phyloP scores from a whole-genome alignment of 2,113 vertebrate species.

The Ceyx margarethae region DNA sequence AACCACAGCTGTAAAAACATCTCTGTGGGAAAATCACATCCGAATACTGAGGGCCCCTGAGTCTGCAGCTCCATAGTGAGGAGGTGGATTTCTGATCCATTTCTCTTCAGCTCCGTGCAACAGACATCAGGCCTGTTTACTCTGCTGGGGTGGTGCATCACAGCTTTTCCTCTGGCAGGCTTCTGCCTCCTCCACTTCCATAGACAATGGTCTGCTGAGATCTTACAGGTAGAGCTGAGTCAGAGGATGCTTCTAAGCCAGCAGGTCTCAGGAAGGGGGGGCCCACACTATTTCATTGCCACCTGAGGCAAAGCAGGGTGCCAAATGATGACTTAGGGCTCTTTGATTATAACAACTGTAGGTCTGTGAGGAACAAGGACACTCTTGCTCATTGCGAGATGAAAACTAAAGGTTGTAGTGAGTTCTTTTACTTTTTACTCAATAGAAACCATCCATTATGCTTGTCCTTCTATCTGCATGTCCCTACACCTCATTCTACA shows the following conservation, averaged over 20 bases:
- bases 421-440: neutral
- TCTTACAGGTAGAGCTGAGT: neutral
- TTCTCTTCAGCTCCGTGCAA: conserved; percentile 1
- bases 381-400: neutral
- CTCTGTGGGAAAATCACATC: conserved; percentile 40
- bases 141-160: neutral
- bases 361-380: neutral
- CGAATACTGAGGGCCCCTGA: neutral
- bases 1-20: conserved; percentile 71
- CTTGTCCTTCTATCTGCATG: neutral
- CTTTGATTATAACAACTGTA: neutral
- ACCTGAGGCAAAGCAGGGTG: neutral
- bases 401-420: neutral
- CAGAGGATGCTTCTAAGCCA: neutral
- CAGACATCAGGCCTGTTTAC: neutral
- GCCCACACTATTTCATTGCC: neutral
- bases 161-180: neutral
- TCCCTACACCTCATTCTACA: neutral
- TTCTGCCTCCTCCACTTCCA: neutral
- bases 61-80: neutral
- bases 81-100: conserved; percentile 15
- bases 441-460: neutral
- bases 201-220: neutral
- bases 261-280: neutral
- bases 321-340: neutral